A percentile compares a stretch with the other conserved stretches of the same genome.
phyloP scores from a whole-genome alignment of 2,113 vertebrate species.

The Herpailurus yagouaroundi region DNA sequence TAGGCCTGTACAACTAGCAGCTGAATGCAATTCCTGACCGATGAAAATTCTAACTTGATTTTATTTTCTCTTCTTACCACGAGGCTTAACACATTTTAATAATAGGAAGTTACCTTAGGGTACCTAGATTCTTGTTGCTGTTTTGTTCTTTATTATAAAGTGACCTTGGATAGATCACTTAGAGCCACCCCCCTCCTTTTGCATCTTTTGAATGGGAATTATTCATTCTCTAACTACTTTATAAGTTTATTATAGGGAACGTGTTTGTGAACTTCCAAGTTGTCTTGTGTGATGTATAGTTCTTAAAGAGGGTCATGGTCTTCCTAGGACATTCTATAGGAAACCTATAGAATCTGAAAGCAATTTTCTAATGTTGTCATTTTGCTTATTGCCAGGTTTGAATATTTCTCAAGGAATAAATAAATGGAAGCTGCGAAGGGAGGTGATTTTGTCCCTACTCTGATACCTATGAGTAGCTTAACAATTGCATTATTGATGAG shows the following conservation, averaged over 20 bases:
- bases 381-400: neutral
- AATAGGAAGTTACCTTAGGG: neutral
- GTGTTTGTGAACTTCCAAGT: neutral
- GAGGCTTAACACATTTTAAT: neutral
- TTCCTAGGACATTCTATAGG: neutral
- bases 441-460: neutral
- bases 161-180: slow-evolving; percentile 17
- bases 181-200: neutral
- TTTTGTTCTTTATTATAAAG: slow-evolving; percentile 27
- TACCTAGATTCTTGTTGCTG: neutral
- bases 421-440: neutral
- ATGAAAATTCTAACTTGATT: neutral
- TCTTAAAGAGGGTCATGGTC: neutral
- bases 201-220: neutral
- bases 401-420: neutral
- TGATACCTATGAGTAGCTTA: neutral
- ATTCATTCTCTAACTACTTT: neutral
- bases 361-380: slow-evolving; percentile 14
- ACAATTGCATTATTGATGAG: neutral
- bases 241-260: neutral
- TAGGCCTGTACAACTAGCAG: neutral
- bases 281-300: neutral
- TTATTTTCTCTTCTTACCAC: neutral
- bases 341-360: slow-evolving; percentile 1
- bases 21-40: neutral